Conservation (phyloP, 2,888 invertebrate genomes). For the Caenorhabditis angaria region DNA sequence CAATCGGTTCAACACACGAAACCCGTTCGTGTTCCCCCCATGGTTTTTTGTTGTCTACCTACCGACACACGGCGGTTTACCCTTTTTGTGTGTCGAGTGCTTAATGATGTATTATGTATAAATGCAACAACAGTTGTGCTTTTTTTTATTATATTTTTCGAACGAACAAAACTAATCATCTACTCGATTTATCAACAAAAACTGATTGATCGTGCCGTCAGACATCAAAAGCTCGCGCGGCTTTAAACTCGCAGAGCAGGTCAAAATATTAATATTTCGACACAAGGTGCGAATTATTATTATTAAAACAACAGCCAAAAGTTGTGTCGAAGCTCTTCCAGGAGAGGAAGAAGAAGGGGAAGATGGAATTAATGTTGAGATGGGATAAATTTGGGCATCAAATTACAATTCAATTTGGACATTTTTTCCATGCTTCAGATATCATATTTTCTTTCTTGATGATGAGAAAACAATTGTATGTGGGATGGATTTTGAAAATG, state of each 20-base stretch:
- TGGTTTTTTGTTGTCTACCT: background rate
- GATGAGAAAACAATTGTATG: too few species aligned
- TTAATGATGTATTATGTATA: slow-evolving; percentile 3
- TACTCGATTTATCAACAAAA: too few species aligned
- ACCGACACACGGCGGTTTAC: slow-evolving; percentile 7
- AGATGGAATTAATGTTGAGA: too few species aligned
- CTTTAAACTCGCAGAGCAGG: too few species aligned
- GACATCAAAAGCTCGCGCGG: too few species aligned
- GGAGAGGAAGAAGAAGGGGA: too few species aligned
- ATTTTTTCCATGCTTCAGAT: slow-evolving; percentile 2
- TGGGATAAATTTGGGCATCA: background rate
- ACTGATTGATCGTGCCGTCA: too few species aligned
- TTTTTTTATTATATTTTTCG: too few species aligned
- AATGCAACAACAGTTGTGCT: background rate
- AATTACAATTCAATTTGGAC: slow-evolving; percentile 4
- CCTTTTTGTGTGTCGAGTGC: slow-evolving; percentile 4
- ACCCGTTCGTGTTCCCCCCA: background rate
- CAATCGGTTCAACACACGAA: slow-evolving; percentile 3
- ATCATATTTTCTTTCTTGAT: slow-evolving; percentile 1
- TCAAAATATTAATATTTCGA: slow-evolving; percentile 1
- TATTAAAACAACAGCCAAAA: too few species aligned
- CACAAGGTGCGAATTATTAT: background rate
- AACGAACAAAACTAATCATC: too few species aligned
- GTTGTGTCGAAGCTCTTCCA: too few species aligned
- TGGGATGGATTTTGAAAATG: too few species aligned